A percentile compares a stretch with the other conserved stretches of the same genome.
Evolutionary conservation across 1,140 invertebrate species (phyloP).

Genomic region (Cherax destructor): DNA sequence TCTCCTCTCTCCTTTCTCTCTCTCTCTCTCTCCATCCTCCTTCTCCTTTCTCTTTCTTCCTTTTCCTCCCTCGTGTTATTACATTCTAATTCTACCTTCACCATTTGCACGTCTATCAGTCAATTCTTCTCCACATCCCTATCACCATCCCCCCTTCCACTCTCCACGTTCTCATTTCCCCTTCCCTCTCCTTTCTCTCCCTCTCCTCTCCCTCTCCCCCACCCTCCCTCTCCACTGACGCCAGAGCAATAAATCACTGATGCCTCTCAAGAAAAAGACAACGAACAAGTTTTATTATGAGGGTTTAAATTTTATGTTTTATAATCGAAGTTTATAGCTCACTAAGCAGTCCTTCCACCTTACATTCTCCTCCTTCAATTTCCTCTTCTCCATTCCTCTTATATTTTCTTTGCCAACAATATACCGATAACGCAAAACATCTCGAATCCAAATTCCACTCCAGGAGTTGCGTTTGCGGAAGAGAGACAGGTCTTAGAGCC

Average conservation of each 20-base stretch:
- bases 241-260: no score
- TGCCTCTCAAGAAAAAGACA: neutral
- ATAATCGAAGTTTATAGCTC: neutral
- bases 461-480: no score
- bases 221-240: neutral
- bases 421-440: no score
- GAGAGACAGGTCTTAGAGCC: no score
- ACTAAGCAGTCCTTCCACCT: neutral
- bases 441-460: no score
- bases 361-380: neutral
- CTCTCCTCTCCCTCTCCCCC: neutral
- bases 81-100: no score
- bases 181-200: neutral
- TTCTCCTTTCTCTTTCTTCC: neutral
- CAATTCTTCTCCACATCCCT: no score
- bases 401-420: no score
- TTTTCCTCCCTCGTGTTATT: neutral
- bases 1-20: neutral
- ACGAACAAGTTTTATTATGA: neutral
- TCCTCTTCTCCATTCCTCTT: no score
- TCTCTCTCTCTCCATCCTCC: neutral
- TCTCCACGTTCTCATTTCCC: neutral
- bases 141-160: neutral
- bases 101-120: no score
- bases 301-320: neutral